Percentiles rank a stretch among this genome's conserved stretches.
Evolutionary conservation across 2,797 vertebrate genomes (phyloP).

Genomic region (Melanitta fusca): DNA sequence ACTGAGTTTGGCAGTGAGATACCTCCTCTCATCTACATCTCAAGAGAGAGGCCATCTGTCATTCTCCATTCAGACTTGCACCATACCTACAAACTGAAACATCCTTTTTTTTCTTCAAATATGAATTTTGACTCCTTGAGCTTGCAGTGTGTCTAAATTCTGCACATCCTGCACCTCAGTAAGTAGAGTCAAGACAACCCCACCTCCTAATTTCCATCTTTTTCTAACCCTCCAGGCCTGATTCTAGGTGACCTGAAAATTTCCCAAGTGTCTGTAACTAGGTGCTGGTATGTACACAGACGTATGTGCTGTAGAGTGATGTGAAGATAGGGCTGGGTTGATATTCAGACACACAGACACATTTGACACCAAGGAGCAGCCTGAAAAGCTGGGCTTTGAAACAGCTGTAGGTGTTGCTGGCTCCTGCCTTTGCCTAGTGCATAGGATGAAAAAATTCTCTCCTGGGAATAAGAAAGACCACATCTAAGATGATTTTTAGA

Average conservation of each 20-base stretch:
- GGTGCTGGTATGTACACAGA: rapidly evolving
- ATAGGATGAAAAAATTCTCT: neutral
- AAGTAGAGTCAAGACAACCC: neutral
- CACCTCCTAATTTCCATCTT: neutral
- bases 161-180: neutral
- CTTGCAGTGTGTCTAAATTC: neutral
- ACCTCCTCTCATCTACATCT: neutral
- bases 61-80: neutral
- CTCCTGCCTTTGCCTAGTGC: neutral
- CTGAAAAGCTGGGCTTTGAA: neutral
- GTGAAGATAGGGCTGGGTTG: neutral
- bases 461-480: neutral
- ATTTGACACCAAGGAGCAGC: neutral
- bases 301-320: neutral
- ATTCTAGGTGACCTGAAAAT: neutral
- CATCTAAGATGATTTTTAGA: neutral
- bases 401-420: neutral
- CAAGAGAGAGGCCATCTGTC: neutral
- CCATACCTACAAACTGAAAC: neutral
- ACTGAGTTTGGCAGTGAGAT: neutral
- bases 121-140: neutral
- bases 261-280: neutral
- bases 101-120: neutral
- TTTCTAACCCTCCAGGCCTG: neutral
- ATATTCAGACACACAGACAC: neutral